phyloP scores from a whole-genome alignment of 2,888 invertebrate genomes.

The Oasisia sp. region DNA sequence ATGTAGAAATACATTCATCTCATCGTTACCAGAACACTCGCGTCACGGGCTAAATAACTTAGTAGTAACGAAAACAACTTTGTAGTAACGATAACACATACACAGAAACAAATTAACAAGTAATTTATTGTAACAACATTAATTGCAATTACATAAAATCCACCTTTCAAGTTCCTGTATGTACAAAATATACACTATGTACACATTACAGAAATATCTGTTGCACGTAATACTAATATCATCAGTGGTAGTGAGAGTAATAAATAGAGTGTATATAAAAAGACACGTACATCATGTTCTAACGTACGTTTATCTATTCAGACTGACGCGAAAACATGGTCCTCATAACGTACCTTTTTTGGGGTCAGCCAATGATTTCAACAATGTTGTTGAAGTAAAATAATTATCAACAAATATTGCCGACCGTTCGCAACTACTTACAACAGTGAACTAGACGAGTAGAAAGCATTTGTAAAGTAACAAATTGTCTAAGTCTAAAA shows the following conservation, averaged over 20 bases:
- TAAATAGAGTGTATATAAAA: not conserved
- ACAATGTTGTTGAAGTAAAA: not conserved
- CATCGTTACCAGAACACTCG: too few relatives aligned
- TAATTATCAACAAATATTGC: not conserved
- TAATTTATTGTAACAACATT: slow-evolving; percentile 13
- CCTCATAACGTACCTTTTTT: not conserved
- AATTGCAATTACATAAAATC: slow-evolving; percentile 7
- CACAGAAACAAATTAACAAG: not conserved
- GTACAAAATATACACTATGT: slow-evolving; percentile 12
- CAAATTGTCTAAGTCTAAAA: not conserved
- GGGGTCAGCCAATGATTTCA: not conserved
- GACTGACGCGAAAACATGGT: not conserved
- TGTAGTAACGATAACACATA: not conserved
- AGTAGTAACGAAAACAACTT: not conserved
- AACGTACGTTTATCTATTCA: not conserved
- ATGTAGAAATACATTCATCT: too few relatives aligned
- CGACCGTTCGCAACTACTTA: not conserved
- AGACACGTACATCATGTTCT: not conserved
- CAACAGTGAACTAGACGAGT: not conserved
- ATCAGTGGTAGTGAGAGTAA: not conserved
- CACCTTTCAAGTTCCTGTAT: not conserved
- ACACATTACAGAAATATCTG: not conserved
- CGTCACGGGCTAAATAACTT: too few relatives aligned
- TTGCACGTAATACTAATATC: slow-evolving; percentile 6
- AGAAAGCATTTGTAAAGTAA: not conserved